Percentiles rank a stretch among this genome's conserved stretches.
Evolutionary conservation across 37 sponge, comb jelly and placozoan species (phyloP).

Genomic region (Beroe forskalii): DNA sequence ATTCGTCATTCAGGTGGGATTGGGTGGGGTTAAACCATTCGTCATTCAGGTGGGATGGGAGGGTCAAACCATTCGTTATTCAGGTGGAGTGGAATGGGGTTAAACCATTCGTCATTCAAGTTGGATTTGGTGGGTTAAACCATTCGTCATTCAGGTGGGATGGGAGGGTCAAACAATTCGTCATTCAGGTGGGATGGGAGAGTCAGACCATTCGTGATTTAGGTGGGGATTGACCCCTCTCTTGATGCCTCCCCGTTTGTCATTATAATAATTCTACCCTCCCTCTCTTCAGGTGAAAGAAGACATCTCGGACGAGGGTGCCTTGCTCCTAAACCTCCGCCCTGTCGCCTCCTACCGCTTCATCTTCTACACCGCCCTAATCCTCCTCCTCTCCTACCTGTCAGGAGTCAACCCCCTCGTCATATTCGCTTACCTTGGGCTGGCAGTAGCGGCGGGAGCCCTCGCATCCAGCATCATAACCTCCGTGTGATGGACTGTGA

Average conservation of each 20-base stretch:
- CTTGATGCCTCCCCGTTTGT: background rate
- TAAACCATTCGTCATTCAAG: conserved; percentile 34
- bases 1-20: conserved; percentile 17
- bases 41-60: conserved; percentile 14
- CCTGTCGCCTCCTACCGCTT: conserved; percentile 56
- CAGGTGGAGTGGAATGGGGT: background rate
- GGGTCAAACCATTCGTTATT: too few species aligned
- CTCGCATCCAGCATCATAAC: conserved; percentile 46
- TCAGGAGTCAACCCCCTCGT: conserved; percentile 32
- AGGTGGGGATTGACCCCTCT: background rate
- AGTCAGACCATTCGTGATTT: background rate
- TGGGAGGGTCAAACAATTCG: too few species aligned
- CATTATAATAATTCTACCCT: background rate
- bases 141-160: conserved; percentile 19
- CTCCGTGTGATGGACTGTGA: background rate
- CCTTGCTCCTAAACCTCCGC: conserved; percentile 38
- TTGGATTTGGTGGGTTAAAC: conserved; percentile 1
- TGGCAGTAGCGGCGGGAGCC: background rate
- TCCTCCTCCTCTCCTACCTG: conserved; percentile 50
- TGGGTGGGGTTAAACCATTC: background rate
- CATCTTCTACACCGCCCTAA: conserved; percentile 40
- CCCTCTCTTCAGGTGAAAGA: conserved; percentile 46
- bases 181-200: too few species aligned
- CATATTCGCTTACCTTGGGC: conserved; percentile 12
- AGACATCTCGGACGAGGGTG: conserved; percentile 61